A percentile compares a stretch with the other conserved stretches of the same genome.
phyloP scores from a whole-genome alignment of 2,888 invertebrate genomes.

The Drosophila stalkeri region DNA sequence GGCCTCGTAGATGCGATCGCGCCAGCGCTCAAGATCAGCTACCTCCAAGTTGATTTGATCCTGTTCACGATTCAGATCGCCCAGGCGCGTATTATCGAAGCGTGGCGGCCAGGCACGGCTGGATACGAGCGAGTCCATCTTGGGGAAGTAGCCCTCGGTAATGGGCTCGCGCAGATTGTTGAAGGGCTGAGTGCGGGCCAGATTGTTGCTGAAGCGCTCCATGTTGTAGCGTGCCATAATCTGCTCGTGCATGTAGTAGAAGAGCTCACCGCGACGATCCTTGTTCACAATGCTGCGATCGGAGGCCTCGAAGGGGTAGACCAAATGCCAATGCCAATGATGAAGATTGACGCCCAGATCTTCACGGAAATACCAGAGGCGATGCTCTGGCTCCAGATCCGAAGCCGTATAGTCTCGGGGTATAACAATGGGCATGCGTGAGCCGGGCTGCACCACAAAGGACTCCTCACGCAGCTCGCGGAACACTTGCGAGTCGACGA shows the following conservation, averaged over 20 bases:
- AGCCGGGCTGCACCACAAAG: slow-evolving; percentile 87
- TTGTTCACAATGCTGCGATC: slow-evolving; percentile 87
- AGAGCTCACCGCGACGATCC: slow-evolving; percentile 91
- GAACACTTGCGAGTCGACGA: slow-evolving; percentile 88
- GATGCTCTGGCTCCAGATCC: slow-evolving; percentile 91
- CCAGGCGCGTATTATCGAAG: slow-evolving; percentile 86
- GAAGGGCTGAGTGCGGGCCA: slow-evolving; percentile 88
- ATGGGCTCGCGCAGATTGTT: slow-evolving; percentile 90
- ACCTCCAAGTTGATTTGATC: slow-evolving; percentile 90
- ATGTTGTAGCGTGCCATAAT: slow-evolving; percentile 89
- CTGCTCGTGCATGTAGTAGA: slow-evolving; percentile 92
- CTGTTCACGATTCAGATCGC: slow-evolving; percentile 89
- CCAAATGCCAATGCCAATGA: slow-evolving; percentile 87
- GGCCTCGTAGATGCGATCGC: slow-evolving; percentile 90
- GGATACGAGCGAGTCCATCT: slow-evolving; percentile 91
- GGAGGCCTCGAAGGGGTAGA: slow-evolving; percentile 91
- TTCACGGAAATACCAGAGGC: slow-evolving; percentile 87
- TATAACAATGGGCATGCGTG: slow-evolving; percentile 88
- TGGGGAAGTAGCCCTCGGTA: slow-evolving; percentile 93
- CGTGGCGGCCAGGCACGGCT: slow-evolving; percentile 92
- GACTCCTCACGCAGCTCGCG: slow-evolving; percentile 87
- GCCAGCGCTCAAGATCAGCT: slow-evolving; percentile 91
- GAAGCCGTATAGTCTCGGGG: slow-evolving; percentile 91
- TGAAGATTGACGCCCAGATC: slow-evolving; percentile 86
- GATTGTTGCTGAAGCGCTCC: slow-evolving; percentile 90